Base-by-base conservation (phyloP, 2,888 invertebrate genomes). In the Eupithecia exiguata region DNA sequence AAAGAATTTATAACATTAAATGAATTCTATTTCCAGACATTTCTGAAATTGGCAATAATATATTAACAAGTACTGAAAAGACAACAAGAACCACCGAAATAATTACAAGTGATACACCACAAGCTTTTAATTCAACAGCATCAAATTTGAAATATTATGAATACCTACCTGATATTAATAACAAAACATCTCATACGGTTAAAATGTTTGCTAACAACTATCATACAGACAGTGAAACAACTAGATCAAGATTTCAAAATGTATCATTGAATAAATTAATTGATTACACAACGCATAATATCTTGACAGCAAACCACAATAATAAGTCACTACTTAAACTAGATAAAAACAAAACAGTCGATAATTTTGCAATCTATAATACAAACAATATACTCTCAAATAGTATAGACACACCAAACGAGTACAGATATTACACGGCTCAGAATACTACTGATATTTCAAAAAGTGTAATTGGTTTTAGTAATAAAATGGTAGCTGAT, bases 341-440 rank as follows among this genome's bases (percentile, higher is more conserved):
- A 58, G 58, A 58, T 21, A 58, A 25, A 25, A 58, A 58, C 58
- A 12, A 58, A 12, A 58, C 21, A 58, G 25, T 21, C 25, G 5
- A 58, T 12, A 53, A 53, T 53, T 58, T 25, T 14, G 14, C 21
- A 58, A 25, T 58, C n/a, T 58, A 25, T 21, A n/a, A 58, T 5
- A 25, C 58, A 58, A 25, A 58, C 5, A 58, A 25, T 25, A 58
- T 25, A 58, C 21, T 5, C 5, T n/a, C 58, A 58, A 58, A 58
- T 58, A 58, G 25, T 58, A 25, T 25, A 25, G 58, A 58, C 58
- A 21, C 25, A 58, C 25, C 5, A 25, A 25, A 14, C 12, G 25
- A 58, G 58, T 25, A 58, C 58, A 58, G 25, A 25, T 58, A 58
- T 58, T 58, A 58, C 58, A 25, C 58, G 58, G 21, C 49, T 21